These are phyloP conservation scores for Chaetodon auriga DNA, from an alignment of 2,113 vertebrate species.

Conservation along the genomic window DNA sequence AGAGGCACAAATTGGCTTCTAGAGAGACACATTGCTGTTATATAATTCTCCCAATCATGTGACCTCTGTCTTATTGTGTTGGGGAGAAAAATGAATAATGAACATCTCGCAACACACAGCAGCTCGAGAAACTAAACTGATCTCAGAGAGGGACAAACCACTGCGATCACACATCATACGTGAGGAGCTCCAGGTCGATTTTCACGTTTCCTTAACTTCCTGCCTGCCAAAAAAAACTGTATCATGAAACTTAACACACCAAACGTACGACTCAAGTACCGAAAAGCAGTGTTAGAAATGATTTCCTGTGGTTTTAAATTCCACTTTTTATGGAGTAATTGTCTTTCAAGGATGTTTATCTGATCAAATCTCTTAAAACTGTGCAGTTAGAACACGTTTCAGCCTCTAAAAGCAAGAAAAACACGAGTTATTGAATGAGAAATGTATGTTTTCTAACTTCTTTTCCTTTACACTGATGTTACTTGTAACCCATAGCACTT, in stretches of 20 bases:
- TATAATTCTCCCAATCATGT: background rate
- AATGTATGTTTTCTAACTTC: constrained; percentile 34
- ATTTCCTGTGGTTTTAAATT: background rate
- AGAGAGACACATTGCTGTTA: background rate
- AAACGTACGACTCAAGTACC: background rate
- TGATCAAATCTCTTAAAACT: background rate
- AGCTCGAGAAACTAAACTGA: background rate
- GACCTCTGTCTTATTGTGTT: background rate
- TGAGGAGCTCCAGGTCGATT: background rate
- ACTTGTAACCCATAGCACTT: constrained; percentile 55
- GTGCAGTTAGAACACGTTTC: background rate
- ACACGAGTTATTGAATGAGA: constrained; percentile 26
- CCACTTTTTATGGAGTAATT: background rate
- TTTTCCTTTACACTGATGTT: constrained; percentile 43
- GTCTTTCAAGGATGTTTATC: background rate
- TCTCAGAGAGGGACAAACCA: constrained; percentile 1
- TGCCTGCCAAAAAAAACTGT: constrained; percentile 15
- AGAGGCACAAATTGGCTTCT: background rate
- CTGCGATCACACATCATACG: background rate
- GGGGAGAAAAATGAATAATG: background rate
- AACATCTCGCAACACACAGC: background rate
- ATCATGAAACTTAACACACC: background rate
- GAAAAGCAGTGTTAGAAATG: constrained; percentile 17
- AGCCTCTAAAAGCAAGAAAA: background rate
- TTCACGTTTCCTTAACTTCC: background rate